Base-by-base conservation (phyloP, 2,888 invertebrate genomes). In the Monoplex corrugatus region DNA sequence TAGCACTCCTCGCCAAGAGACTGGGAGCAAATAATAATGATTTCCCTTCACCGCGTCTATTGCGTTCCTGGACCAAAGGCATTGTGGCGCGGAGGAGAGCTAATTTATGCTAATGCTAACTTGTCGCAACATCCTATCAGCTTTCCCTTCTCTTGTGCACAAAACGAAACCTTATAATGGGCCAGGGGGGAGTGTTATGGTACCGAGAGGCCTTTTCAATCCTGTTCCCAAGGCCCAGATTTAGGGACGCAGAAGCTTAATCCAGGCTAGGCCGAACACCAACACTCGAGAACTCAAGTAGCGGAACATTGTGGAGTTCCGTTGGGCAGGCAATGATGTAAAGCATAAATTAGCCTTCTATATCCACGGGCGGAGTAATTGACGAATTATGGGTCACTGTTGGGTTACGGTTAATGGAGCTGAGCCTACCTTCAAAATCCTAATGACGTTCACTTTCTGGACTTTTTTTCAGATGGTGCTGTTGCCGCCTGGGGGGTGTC, bases 41-140 rank as follows among this genome's bases (percentile, higher is more conserved):
- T 75, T 75, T 38, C 75, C 38, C 28, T 75, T 23, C 38, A 13
- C 38, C 2, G 72, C 6, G 35, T 75, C 38, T 38, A 1, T 38
- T 38, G 35, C 75, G 35, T 28, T 3, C 28, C 38, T n/a, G 19
- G 19, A 8, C 13, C 16, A 19, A 75, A 75, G 75, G 35, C 38
- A 75, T 75, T 75, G 38, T 75, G 10, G 38, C n/a, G 38, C 16
- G 75, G 35, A 13, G 35, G 38, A 35, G 35, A n/a, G 75, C 75
- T 8, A 38, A 35, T 75, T 35, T 35, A 75, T 32, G 38, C 19
- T 43, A 43, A 43, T 40, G 28, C 43, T 80, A 80, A 82, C 44
- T 82, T 82, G 82, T 45, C 82, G 82, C 38, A 44, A 82, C 82
- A 45, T 45, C 82, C 82, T 19, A 82, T 45, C 43, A 45, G 45